phyloP scores from a whole-genome alignment of 2,888 invertebrate species.

The Drosophila anomalata region DNA sequence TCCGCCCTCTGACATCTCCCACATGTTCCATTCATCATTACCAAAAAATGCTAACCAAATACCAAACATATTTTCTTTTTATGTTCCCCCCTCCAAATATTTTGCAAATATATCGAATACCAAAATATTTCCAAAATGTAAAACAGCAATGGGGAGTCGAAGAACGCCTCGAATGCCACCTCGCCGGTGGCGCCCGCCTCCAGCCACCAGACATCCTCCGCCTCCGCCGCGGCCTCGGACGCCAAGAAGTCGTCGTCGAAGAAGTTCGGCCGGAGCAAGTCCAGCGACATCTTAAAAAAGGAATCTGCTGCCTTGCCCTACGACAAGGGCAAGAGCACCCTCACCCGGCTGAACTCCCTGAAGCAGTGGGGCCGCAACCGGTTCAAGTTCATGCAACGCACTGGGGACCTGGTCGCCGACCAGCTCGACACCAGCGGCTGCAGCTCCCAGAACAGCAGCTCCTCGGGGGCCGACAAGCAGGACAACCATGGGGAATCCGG shows the following conservation, averaged over 20 bases:
- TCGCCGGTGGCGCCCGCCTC: slow-evolving; percentile 42
- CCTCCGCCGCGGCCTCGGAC: slow-evolving; percentile 33
- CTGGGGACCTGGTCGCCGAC: slow-evolving; percentile 73
- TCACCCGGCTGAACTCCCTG: slow-evolving; percentile 88
- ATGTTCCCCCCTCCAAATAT: slow-evolving; percentile 45
- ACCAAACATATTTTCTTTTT: slow-evolving; percentile 76
- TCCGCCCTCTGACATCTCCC: slow-evolving; percentile 41
- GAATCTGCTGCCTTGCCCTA: slow-evolving; percentile 83
- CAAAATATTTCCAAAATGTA: slow-evolving; percentile 43
- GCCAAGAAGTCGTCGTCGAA: slow-evolving; percentile 52
- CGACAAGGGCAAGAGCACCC: slow-evolving; percentile 85
- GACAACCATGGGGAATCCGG: slow-evolving; percentile 30
- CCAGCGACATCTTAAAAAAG: slow-evolving; percentile 90
- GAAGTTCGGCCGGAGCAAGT: slow-evolving; percentile 88
- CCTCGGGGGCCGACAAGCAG: slow-evolving; percentile 64
- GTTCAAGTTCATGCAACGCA: slow-evolving; percentile 89
- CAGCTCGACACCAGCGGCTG: slow-evolving; percentile 82
- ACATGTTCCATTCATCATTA: slow-evolving; percentile 46
- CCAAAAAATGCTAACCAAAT: slow-evolving; percentile 67
- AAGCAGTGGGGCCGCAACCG: slow-evolving; percentile 94
- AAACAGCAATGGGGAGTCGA: slow-evolving; percentile 65
- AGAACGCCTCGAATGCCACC: slow-evolving; percentile 62
- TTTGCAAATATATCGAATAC: slow-evolving; percentile 34
- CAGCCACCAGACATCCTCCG: slow-evolving; percentile 35
- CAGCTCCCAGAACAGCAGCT: slow-evolving; percentile 68